Evolutionary conservation across 2,888 invertebrate species (phyloP).

Genomic region (Campoletis raptor): DNA sequence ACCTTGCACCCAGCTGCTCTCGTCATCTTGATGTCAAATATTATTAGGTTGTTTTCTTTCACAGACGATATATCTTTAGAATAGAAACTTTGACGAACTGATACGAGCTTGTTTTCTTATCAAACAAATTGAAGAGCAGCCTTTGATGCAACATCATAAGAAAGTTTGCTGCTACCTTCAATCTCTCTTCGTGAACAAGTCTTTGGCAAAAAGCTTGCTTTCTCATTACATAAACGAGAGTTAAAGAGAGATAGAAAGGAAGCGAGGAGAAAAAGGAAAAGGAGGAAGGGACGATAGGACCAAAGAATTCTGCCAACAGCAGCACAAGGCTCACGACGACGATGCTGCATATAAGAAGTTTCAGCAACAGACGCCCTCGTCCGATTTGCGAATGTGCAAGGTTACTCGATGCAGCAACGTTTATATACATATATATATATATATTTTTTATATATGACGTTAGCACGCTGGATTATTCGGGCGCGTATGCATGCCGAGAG

Average conservation of each 20-base stretch:
- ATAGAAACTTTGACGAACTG: slow-evolving; percentile 27
- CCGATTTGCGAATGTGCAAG: slow-evolving; percentile 52
- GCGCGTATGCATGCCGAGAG: slow-evolving; percentile 68
- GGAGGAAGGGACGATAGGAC: slow-evolving; percentile 8
- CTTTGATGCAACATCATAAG: slow-evolving; percentile 45
- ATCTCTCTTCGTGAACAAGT: slow-evolving; percentile 35
- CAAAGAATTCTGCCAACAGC: slow-evolving; percentile 60
- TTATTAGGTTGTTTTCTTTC: slow-evolving; percentile 17
- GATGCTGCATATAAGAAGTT: slow-evolving; percentile 58
- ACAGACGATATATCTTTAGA: not conserved
- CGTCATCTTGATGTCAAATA: slow-evolving; percentile 14
- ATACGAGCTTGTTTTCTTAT: slow-evolving; percentile 37
- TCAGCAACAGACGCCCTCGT: slow-evolving; percentile 70
- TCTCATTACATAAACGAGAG: slow-evolving; percentile 31
- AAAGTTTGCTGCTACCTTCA: slow-evolving; percentile 24
- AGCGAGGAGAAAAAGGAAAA: not conserved
- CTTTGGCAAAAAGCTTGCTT: slow-evolving; percentile 28
- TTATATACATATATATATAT: slow-evolving; percentile 52
- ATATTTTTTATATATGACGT: slow-evolving; percentile 28
- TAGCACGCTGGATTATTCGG: slow-evolving; percentile 72
- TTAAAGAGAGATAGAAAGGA: not conserved
- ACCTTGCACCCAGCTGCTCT: not conserved
- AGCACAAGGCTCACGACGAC: slow-evolving; percentile 12
- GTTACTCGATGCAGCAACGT: slow-evolving; percentile 65
- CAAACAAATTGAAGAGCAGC: slow-evolving; percentile 32